Evolutionary conservation across 2,113 vertebrate species (phyloP).

Genomic region (Pterophyllum scalare): DNA sequence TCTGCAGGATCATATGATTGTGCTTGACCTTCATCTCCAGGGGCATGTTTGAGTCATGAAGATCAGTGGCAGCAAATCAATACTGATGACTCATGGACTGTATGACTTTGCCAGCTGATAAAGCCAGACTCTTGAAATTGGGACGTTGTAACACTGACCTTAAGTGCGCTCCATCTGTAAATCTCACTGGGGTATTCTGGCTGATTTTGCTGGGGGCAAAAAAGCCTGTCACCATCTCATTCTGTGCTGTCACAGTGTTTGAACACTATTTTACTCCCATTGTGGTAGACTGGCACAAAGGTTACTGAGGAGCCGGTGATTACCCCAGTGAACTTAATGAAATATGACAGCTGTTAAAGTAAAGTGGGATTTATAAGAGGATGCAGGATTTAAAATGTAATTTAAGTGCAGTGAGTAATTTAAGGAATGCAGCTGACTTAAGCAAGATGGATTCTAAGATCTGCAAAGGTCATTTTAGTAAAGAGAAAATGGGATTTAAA

Average conservation of each 20-base stretch:
- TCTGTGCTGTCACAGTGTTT: conserved; percentile 32
- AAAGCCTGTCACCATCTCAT: conserved; percentile 14
- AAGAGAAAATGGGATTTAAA: conserved; percentile 14
- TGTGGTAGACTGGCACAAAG: conserved; percentile 4
- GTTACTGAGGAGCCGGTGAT: conserved; percentile 20
- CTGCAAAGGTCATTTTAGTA: conserved; percentile 25
- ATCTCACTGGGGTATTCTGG: conserved; percentile 31
- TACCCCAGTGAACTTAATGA: conserved; percentile 42
- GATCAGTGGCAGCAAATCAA: conserved; percentile 68
- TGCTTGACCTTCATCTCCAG: conserved; percentile 64
- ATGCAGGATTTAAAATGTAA: conserved; percentile 32
- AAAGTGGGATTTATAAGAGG: conserved; percentile 33
- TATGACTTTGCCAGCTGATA: conserved; percentile 56
- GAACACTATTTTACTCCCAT: conserved; percentile 1
- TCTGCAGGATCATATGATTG: conserved; percentile 43
- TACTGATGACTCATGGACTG: conserved; percentile 62
- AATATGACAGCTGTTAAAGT: conserved; percentile 53
- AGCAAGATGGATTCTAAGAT: not conserved
- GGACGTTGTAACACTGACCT: conserved; percentile 56
- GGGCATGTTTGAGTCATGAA: conserved; percentile 43
- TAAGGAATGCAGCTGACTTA: conserved; percentile 2
- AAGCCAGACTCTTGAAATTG: conserved; percentile 55
- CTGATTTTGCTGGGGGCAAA: conserved; percentile 2
- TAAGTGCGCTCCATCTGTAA: conserved; percentile 33
- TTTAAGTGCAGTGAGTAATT: conserved; percentile 11